phyloP scores from a whole-genome alignment of 2,888 invertebrate genomes.

The Rugalucina vietnamica region DNA sequence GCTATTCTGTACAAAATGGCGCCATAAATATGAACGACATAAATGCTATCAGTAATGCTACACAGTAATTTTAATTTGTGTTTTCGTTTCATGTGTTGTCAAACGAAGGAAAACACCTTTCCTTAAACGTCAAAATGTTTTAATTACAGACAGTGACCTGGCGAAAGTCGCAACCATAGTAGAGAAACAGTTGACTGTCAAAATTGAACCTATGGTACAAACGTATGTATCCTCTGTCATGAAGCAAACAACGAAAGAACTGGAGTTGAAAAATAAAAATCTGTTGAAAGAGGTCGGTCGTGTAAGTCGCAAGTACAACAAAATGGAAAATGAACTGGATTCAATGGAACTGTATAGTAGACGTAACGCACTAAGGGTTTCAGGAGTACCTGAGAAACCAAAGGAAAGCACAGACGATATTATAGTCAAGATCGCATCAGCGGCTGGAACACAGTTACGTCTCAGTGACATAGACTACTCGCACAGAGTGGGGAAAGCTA shows the following conservation, averaged over 20 bases:
- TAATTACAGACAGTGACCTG: background rate
- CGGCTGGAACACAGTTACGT: background rate
- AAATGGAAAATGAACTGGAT: background rate
- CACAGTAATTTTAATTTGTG: background rate
- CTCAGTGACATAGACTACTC: background rate
- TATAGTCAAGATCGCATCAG: background rate
- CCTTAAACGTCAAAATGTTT: no score
- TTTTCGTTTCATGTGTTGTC: no score
- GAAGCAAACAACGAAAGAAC: background rate
- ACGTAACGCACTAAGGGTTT: background rate
- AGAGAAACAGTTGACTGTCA: background rate
- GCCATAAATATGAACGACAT: background rate
- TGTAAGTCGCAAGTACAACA: background rate
- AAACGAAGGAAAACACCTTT: no score
- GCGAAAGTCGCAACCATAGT: background rate
- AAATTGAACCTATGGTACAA: background rate
- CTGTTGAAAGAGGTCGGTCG: background rate
- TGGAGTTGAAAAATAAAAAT: background rate
- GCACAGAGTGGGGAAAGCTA: background rate
- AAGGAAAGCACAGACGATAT: background rate
- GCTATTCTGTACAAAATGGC: background rate
- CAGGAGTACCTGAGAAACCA: background rate
- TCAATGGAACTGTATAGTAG: background rate
- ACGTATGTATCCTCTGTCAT: background rate
- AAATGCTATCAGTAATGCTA: background rate